These are phyloP conservation scores for Phocoena phocoena DNA, from an alignment of 2,113 vertebrate genomes.

Conservation along the genomic window DNA sequence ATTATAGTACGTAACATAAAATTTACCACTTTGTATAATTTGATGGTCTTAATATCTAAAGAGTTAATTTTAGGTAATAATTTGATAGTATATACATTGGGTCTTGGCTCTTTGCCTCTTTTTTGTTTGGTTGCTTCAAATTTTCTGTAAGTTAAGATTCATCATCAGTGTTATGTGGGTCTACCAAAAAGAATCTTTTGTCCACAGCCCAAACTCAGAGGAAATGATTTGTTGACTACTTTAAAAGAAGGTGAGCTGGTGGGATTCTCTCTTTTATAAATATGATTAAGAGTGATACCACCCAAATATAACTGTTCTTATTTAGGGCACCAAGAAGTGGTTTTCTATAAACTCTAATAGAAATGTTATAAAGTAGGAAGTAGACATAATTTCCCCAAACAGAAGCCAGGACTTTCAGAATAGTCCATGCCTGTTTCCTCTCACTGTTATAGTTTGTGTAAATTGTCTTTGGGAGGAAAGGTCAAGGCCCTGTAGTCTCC, in stretches of 20 bases:
- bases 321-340: not conserved
- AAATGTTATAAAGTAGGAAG: not conserved
- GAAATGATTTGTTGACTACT: not conserved
- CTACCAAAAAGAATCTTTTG: not conserved
- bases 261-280: not conserved
- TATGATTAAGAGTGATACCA: not conserved
- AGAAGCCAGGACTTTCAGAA: not conserved
- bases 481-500: not conserved
- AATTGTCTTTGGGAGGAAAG: not conserved
- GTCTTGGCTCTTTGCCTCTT: not conserved
- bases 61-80: slow-evolving; percentile 14
- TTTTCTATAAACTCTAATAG: not conserved
- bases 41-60: not conserved
- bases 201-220: not conserved
- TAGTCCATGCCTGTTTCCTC: not conserved
- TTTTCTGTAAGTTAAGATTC: not conserved
- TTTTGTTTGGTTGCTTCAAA: not conserved
- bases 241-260: not conserved
- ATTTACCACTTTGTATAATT: not conserved
- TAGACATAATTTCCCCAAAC: not conserved
- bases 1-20: not conserved
- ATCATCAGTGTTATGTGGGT: not conserved
- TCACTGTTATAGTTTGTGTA: not conserved
- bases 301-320: not conserved
- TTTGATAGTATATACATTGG: not conserved